Evolutionary conservation across 1,140 invertebrate genomes (phyloP).

Genomic region (Paramacrobiotus metropolitanus): DNA sequence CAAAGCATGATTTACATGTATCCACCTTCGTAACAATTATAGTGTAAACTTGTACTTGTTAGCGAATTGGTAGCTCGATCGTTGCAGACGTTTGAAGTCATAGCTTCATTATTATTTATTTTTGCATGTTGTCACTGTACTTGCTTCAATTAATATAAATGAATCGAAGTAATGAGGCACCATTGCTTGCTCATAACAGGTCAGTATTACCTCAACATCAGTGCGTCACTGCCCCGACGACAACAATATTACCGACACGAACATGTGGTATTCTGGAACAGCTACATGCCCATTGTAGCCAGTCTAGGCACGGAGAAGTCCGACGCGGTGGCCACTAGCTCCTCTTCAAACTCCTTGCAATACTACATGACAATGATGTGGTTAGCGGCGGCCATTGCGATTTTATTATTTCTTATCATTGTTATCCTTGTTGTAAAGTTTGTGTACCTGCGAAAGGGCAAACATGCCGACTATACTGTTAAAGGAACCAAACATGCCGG

Average conservation of each 20-base stretch:
- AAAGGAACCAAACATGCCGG: too few species aligned
- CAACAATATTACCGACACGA: constrained; percentile 3
- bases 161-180: too few species aligned
- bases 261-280: constrained; percentile 5
- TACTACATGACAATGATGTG: constrained; percentile 3
- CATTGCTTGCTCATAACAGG: too few species aligned
- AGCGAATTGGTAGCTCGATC: too few species aligned
- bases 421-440: background rate
- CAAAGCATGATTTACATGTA: too few species aligned
- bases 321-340: background rate
- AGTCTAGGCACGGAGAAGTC: background rate
- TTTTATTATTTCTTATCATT: background rate
- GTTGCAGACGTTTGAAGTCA: too few species aligned
- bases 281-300: background rate
- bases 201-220: constrained; percentile 3
- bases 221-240: background rate
- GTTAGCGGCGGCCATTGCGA: background rate
- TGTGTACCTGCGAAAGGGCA: background rate
- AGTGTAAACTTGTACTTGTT: too few species aligned
- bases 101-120: too few species aligned
- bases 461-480: too few species aligned
- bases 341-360: background rate
- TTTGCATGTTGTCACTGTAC: too few species aligned
- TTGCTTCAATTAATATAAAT: too few species aligned
- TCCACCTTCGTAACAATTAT: too few species aligned